Evolutionary conservation across 1,140 invertebrate species (phyloP), one percentile per base, ranked within the genome.

Genomic region (Plutomurus gul): DNA sequence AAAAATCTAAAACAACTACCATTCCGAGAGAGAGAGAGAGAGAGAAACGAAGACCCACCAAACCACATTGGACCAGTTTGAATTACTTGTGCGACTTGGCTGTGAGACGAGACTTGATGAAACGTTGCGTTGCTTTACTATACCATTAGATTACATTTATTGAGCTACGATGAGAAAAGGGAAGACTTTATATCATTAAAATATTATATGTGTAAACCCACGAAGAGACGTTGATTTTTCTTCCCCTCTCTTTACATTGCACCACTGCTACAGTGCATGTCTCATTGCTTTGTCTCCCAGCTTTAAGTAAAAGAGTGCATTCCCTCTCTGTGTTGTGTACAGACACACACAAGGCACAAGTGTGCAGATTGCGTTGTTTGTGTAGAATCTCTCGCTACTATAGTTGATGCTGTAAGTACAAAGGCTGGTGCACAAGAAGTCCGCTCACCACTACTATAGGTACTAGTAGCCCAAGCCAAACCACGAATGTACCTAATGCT

Each of bases 1-100:
- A 77, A 77, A 65, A 77, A 74, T 74, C 39, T 74, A 25, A 46
- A 72, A 72, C 40, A 72, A 72, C 36, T 72, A 72, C 70, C 37
- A 39, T 40, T 72, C 36, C 36, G 36, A 72, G 70, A 74, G 72
- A 74, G 25, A 18, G 39, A 74, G 20, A 47, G 11, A 30, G 6
- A 47, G 25, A 36, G 25, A 27, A n/a, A 27, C 27, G 25, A 71
- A 36, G 16, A n/a, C 4, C 25, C 39, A 18, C 39, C 70, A 72
- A 43, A 72, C 70, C 18, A 74, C 72, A 74, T 27, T 36, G 56
- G 56, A 65, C 56, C 56, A 65, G 56, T 65, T 65, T 65, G 56
- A 30, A 65, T 65, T 11, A 65, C 56, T n/a, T n/a, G n/a, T n/a
- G n/a, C n/a, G n/a, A n/a, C n/a, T 74, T 73, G 16, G 18, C 22